Conservation (phyloP, 2,888 invertebrate genomes). For the Theodoxus fluviatilis region DNA sequence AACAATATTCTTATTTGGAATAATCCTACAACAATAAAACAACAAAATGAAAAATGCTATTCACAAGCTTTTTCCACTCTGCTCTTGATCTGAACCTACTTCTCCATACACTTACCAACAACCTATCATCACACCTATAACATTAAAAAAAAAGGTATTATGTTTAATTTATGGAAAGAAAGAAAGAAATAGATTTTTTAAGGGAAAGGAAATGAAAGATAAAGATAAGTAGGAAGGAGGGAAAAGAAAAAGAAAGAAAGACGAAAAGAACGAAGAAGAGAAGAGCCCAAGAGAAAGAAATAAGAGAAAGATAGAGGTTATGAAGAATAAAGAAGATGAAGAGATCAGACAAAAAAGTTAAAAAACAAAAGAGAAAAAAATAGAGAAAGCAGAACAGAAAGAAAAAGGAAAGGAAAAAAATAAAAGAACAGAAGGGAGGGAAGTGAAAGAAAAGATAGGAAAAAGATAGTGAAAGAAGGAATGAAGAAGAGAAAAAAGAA, state of each 20-base stretch:
- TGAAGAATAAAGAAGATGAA: neutral
- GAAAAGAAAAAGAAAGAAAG: neutral
- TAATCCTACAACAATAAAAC: too few species aligned
- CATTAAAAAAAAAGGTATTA: too few species aligned
- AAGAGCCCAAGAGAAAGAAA: neutral
- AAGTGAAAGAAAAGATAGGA: neutral
- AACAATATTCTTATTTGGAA: too few species aligned
- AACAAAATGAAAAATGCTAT: neutral
- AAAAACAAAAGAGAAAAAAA: constrained; percentile 23
- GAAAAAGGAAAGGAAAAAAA: constrained; percentile 13
- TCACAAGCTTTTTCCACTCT: neutral
- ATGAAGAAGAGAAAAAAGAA: neutral
- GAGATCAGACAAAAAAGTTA: constrained; percentile 1
- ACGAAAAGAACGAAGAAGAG: constrained; percentile 18
- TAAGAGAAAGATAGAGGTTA: neutral
- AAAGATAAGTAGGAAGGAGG: neutral
- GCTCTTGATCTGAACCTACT: neutral
- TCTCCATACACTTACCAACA: neutral
- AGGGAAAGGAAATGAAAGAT: neutral
- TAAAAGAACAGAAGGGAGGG: neutral
- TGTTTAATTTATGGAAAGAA: neutral
- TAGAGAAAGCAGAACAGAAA: constrained; percentile 23
- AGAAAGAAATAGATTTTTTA: neutral
- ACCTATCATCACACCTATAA: neutral
- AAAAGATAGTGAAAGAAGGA: neutral